Conservation (phyloP, 2,113 vertebrate genomes). For the Rhinogobius similis region DNA sequence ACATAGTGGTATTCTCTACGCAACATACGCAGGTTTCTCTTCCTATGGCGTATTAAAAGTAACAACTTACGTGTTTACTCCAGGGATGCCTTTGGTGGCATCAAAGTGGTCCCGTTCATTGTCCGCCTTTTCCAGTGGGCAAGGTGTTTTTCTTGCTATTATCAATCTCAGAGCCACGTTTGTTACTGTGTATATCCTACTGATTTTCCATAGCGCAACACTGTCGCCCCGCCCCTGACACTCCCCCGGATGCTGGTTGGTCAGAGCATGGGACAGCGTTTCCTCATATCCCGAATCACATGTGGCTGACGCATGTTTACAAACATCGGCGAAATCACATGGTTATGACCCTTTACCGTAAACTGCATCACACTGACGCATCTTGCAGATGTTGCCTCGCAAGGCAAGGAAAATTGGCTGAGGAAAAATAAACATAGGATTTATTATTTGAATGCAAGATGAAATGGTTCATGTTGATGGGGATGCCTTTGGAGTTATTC, state of each 20-base stretch:
- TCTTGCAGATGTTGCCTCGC: conserved; percentile 48
- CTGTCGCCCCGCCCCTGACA: conserved; percentile 70
- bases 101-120: not conserved
- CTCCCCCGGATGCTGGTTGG: conserved; percentile 77
- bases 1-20: conserved; percentile 66
- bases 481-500: not conserved
- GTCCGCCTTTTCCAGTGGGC: not conserved
- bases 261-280: conserved; percentile 27
- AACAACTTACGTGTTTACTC: conserved; percentile 62
- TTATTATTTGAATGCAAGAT: not conserved
- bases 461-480: not conserved
- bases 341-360: conserved; percentile 71
- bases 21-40: conserved; percentile 60
- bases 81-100: conserved; percentile 10
- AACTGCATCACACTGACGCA: conserved; percentile 59
- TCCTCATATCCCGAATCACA: conserved; percentile 75
- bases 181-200: conserved; percentile 61
- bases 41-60: conserved; percentile 27
- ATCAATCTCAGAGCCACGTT: conserved; percentile 59
- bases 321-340: conserved; percentile 82
- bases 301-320: conserved; percentile 84
- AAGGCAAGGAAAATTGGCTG: not conserved
- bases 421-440: not conserved
- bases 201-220: conserved; percentile 79
- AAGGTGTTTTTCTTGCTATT: conserved; percentile 30